Base-by-base conservation (phyloP, 2,113 vertebrate species). In the Pleuronectes platessa region DNA sequence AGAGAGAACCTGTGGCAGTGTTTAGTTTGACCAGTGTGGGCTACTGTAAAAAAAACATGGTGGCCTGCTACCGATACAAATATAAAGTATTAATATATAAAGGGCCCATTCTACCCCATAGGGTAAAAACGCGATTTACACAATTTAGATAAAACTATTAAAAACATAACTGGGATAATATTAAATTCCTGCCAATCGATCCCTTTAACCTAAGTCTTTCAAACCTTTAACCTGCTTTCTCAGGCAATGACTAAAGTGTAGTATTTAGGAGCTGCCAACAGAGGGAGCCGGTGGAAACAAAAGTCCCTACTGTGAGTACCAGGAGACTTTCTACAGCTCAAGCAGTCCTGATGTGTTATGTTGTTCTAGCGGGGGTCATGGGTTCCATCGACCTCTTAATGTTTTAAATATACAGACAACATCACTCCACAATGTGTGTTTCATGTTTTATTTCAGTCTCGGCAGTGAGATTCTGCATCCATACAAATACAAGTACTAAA, bases 391-490 rank as follows among this genome's bases (percentile, higher is more conserved):
- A 2, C 23, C 18, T 42, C 40, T 42, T 20, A 0, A 59, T 6
- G 58, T 64, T 51, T n/a, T 3, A 24, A 59, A 53, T 8, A 27
- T 5, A 76, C 18, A 59, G 10, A 70, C 14, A 0, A 66, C 40
- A 54, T 31, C 27, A 69, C 31, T 77, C 24, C 21, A 40, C 2
- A 11, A 1, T 27, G 12, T 14, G 35, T 75, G 21, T 37, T 63
- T 71, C 14, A 71, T 31, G 1, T 62, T 93, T 92, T 91, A 89
- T 90, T 93, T 90, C 68, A 82, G 77, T 92, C 74, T 64, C 55
- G 53, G 69, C 83, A 86, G 86, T 84, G 69, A 85, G 86, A 92
- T 89, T 49, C 74, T 82, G 84, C 74, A 87, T 84, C 82, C 67
- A 90, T 84, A 88, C 75, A 84, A 88, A 86, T 64, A 76, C 54